Evolutionary conservation across 2,797 vertebrate genomes (phyloP), one percentile per base, ranked within the genome.

Genomic region (Diplodus sargus): DNA sequence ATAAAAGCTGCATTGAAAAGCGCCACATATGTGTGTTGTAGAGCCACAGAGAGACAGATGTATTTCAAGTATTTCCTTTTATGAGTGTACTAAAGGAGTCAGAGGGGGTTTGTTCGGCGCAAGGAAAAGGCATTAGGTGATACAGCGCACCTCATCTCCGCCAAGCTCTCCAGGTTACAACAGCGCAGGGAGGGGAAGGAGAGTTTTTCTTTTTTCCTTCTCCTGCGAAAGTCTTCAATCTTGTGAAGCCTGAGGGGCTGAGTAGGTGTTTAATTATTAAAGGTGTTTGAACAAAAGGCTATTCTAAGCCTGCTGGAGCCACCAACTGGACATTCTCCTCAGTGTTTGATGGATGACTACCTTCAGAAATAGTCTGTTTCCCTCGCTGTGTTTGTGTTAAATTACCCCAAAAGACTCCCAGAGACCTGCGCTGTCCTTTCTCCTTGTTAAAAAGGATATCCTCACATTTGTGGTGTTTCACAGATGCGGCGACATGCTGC

Each of bases 191-290:
- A 79, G 62, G 82, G 60, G 60, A 76, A 72, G 81, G 74, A 45
- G 71, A 30, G 68, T 85, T 75, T 83, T 84, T 58, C 30, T 60
- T 17, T 45, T 56, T 48, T 59, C 56, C 68, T 3, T 43, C 65
- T 70, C 80, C 78, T 78, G 83, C 82, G 57, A 90, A 93, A 90
- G 85, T 93, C 88, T 88, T 94, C 92, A 89, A 92, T 93, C 93
- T 92, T 91, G 74, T 70, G 73, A 73, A 88, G 89, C 93, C 93
- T 78, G 83, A 87, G 91, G 93, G 86, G 84, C 85, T 86, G 79
- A 85, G 90, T 84, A 93, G 92, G 92, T 95, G 94, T 94, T 95
- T 92, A 95, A 95, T 95, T 95, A 95, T 95, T 93, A 91, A 95
- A 95, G 92, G 92, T 93, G 93, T 93, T 94, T 94, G 93, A 94